Evolutionary conservation across 2,797 vertebrate genomes (phyloP), one percentile per base, ranked within the genome.

Genomic region (Lycodopsis pacificus): DNA sequence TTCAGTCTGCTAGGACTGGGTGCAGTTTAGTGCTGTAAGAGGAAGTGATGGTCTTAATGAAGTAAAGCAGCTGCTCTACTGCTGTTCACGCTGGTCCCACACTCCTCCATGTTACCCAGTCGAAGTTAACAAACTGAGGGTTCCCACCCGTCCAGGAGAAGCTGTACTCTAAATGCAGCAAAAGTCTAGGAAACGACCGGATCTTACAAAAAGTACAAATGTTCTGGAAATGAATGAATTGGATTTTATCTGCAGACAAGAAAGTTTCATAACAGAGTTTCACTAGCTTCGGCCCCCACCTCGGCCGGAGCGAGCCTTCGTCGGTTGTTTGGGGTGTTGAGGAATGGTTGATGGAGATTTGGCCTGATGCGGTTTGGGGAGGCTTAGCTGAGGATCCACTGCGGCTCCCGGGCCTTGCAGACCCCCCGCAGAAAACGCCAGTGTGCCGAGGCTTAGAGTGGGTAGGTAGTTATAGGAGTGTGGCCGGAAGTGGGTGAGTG

Each of bases 1-100:
- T 51, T 74, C 30, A 20, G 14, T 38, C 62, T 71, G 59, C 30
- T 73, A 13, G 49, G 17, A 66, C 42, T 51, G 38, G 11, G n/a
- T 32, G 48, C 15, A n/a, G 51, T 46, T 58, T 42, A 46, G 17
- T 70, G 40, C 57, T 48, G 19, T 15, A 48, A 4, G 19, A 54
- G 19, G 38, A 54, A 46, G 13, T 49, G 14, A 48, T 32, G 10
- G 1, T 19, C 19, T 8, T 2, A 14, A 30, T 44, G 30, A 34
- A 64, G 44, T 58, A 7, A 27, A n/a, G 30, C 64, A 74, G 53
- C 34, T 53, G 2, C 3, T 30, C 44, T 22, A 4, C 17, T 48
- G 14, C 15, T 54, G 15, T 20, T 57, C 32, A 7, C 61, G n/a
- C 68, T 57, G 42, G 19, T 71, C 57, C 22, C 8, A n/a, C n/a